Percentiles rank a stretch among this genome's conserved stretches.
Conservation (phyloP, 2,888 invertebrate species). For the Yponomeuta plumbellus region DNA sequence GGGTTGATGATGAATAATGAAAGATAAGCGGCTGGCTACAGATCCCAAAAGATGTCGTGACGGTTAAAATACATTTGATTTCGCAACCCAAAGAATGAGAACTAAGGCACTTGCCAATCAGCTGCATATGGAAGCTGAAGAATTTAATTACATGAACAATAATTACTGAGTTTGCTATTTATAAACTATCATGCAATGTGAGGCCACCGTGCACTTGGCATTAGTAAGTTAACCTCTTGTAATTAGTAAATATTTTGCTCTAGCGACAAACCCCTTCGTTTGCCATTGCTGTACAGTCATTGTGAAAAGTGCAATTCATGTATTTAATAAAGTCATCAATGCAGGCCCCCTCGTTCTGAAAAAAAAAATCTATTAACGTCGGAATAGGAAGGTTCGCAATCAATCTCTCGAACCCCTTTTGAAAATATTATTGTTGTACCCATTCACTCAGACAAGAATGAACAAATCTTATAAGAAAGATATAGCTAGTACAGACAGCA, state of each 20-base stretch:
- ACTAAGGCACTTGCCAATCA: too few relatives aligned
- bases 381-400: conserved; percentile 37
- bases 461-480: neutral
- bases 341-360: conserved; percentile 40
- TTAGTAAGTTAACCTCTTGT: neutral
- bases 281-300: conserved; percentile 34
- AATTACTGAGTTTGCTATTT: too few relatives aligned
- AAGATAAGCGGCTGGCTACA: too few relatives aligned
- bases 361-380: conserved; percentile 67
- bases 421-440: neutral
- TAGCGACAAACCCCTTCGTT: neutral
- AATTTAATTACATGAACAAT: too few relatives aligned
- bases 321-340: conserved; percentile 67
- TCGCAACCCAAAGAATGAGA: too few relatives aligned
- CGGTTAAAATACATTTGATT: too few relatives aligned
- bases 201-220: neutral
- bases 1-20: too few relatives aligned
- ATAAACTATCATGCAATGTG: too few relatives aligned
- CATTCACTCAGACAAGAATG: neutral
- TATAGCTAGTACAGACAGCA: neutral
- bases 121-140: too few relatives aligned
- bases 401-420: conserved; percentile 12
- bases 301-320: conserved; percentile 71
- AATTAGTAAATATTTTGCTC: neutral
- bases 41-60: too few relatives aligned